Evolutionary conservation across 2,113 vertebrate species (phyloP), one percentile per base, ranked within the genome.

Genomic region (Triplophysa dalaica): DNA sequence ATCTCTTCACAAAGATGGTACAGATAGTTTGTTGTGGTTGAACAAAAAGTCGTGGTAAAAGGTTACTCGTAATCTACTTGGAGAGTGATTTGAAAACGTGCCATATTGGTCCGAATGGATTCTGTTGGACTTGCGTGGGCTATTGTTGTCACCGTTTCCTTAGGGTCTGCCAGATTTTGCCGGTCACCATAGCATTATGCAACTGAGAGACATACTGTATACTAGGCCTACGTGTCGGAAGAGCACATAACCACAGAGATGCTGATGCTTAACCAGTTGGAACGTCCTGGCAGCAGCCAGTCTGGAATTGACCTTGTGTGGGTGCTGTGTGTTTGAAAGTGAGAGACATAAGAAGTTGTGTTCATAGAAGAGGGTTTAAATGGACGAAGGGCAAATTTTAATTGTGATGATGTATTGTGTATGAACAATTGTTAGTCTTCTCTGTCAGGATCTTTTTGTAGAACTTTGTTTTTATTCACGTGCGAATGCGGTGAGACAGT

Each of bases 71-170:
- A 29, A 29, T n/a, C n/a, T 29, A 29, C 45, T 21, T 21, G 17
- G 19, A n/a, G 75, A 33, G 74, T 38, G 33, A 38, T 38, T 38
- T 38, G 33, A 38, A 5, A 38, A 6, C 7, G 33, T 38, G 33
- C 33, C 5, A 38, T 38, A 38, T 38, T 38, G 33, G 33, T 38
- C 33, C 33, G 6, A 16, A 14, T 69, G 63, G 24, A 26, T 73
- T 85, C 76, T 70, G 60, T 33, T 24, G 5, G 13, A 54, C n/a
- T 88, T 86, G 83, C 75, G 38, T 81, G 85, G 87, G 78, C 81
- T 50, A 70, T 66, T 86, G 85, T 85, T 86, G 85, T 85, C 52
- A 76, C 61, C 11, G 64, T 85, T 89, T 91, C 88, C 91, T 89
- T 79, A 48, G 66, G 2, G 54, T 19, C 69, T 85, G 77, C 77